Evolutionary conservation across 2,797 vertebrate genomes (phyloP).

Genomic region (Allenopithecus nigroviridis): DNA sequence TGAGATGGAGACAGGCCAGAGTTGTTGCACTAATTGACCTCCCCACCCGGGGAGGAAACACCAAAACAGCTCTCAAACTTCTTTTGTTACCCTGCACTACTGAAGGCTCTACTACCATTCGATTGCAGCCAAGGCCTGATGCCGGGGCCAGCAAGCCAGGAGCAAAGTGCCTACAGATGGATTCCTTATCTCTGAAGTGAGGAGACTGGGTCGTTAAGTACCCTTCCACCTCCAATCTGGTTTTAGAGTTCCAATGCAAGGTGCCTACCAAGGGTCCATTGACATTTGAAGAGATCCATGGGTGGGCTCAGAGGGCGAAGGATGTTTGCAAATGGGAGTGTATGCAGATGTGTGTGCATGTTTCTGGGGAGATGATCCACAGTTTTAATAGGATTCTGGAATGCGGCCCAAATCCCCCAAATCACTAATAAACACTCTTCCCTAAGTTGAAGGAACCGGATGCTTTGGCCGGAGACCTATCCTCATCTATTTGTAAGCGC

Average conservation of each 20-base stretch:
- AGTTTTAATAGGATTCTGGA: not conserved
- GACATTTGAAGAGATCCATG: not conserved
- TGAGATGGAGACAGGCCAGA: too few species aligned
- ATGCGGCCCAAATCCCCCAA: not conserved
- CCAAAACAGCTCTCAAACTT: not conserved
- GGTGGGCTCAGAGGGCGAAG: not conserved
- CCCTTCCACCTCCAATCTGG: not conserved
- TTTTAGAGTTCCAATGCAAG: not conserved
- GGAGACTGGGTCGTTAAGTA: not conserved
- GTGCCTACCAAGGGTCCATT: not conserved
- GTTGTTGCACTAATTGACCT: not conserved
- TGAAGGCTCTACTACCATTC: not conserved
- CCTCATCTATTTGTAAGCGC: not conserved
- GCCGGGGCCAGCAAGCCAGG: not conserved
- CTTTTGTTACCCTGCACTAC: not conserved
- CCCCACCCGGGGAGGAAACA: not conserved
- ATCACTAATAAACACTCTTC: not conserved
- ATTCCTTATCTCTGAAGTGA: not conserved
- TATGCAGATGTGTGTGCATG: rapidly evolving
- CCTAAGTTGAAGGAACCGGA: not conserved
- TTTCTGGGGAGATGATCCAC: not conserved
- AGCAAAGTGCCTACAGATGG: not conserved
- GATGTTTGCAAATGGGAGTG: rapidly evolving
- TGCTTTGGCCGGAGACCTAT: not conserved
- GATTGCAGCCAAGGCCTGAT: not conserved